Percentiles rank a stretch among this genome's conserved stretches.
Conservation (phyloP, 53 echinoderm and acorn worm species). For the Pentamera pediparva region DNA sequence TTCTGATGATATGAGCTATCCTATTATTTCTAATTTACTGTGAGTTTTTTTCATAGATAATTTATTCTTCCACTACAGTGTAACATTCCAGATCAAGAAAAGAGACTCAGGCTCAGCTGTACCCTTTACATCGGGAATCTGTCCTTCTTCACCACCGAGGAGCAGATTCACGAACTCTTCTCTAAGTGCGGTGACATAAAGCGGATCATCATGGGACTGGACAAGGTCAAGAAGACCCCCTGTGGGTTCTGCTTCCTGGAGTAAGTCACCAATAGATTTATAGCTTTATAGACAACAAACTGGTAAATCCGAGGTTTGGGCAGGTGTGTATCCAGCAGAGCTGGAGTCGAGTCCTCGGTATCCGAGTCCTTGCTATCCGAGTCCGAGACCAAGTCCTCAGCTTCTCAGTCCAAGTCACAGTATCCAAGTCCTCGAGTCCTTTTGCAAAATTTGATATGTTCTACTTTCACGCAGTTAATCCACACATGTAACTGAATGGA, state of each 20-base stretch:
- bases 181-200: constrained; percentile 87
- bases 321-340: no score
- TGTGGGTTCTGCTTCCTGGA: constrained; percentile 98
- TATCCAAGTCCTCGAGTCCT: no score
- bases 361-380: no score
- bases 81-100: constrained; percentile 66
- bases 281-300: neutral
- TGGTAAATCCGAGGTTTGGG: neutral
- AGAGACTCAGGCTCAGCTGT: constrained; percentile 39
- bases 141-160: constrained; percentile 92
- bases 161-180: constrained; percentile 91
- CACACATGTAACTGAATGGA: no score
- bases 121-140: constrained; percentile 88
- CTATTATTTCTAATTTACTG: neutral
- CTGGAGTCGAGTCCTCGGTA: no score
- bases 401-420: no score
- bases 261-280: constrained; percentile 88
- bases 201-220: constrained; percentile 93
- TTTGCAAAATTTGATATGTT: neutral
- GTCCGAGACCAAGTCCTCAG: no score
- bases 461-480: no score
- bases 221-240: constrained; percentile 82
- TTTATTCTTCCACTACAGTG: constrained; percentile 58
- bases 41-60: neutral
- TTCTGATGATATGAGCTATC: no score